Base-by-base conservation (phyloP, 2,797 vertebrate species). In the Ctenopoma kingsleyae region DNA sequence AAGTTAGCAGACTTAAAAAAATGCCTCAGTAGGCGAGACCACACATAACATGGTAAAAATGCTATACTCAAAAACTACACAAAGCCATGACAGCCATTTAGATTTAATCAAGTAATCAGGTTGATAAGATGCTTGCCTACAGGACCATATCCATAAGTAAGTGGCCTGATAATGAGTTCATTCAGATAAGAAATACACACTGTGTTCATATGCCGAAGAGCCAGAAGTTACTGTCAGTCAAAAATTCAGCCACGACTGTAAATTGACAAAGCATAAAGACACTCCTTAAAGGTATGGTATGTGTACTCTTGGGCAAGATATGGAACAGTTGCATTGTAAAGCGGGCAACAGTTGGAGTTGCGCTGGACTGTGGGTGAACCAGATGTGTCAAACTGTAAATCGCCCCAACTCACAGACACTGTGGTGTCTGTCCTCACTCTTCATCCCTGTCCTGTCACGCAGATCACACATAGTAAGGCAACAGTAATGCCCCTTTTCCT, bases 341-440 rank as follows among this genome's bases (percentile, higher is more conserved):
- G 85, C 56, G n/a, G 56, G 27, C 46, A 67, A 49, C 46, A 51
- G 76, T 74, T 69, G 30, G 64, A 87, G 76, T 81, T 25, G 67
- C 71, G 40, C 79, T 92, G 91, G 84, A 92, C 91, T 93, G 88
- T 87, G 81, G 68, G 81, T 90, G 87, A 92, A 89, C 86, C 74
- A 36, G 61, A 62, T 43, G 82, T 64, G 61, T 83, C 78, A 38
- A 56, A 71, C 53, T 25, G 55, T 46, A 44, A 75, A 85, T 50
- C 17, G 77, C 62, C 79, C 74, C 47, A 44, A 87, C 76, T 83
- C 76, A 47, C 56, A 50, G 52, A 57, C 20, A 71, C 67, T 81
- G 51, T 71, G 32, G 47, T 12, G 74, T 70, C 70, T 60, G 69
- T 82, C 74, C 22, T 69, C 59, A 61, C 59, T 38, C 9, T 60